These are phyloP conservation scores for Steinernema feltiae DNA, from an alignment of 1,140 invertebrate species.

Conservation along the genomic window DNA sequence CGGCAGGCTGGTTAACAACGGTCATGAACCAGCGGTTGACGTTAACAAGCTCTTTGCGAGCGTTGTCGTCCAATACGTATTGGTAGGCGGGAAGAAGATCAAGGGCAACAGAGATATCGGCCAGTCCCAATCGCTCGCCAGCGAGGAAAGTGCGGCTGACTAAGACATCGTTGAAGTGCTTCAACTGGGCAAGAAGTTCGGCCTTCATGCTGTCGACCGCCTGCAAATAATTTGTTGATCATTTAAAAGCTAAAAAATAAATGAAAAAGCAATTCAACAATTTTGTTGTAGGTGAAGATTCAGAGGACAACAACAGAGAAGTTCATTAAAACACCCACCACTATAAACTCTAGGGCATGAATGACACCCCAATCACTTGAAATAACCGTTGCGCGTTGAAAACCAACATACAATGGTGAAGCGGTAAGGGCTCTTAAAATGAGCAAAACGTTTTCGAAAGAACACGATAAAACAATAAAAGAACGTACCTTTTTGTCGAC, in stretches of 20 bases:
- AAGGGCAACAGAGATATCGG: slow-evolving; percentile 84
- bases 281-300: no score
- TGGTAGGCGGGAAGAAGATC: slow-evolving; percentile 79
- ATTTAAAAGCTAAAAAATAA: no score
- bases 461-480: slow-evolving; percentile 1
- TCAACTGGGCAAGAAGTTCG: slow-evolving; percentile 73
- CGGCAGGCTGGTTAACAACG: slow-evolving; percentile 79
- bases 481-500: slow-evolving; percentile 73
- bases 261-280: no score
- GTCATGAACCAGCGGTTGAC: slow-evolving; percentile 80
- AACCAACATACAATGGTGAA: not conserved
- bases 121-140: slow-evolving; percentile 83
- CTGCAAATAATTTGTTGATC: slow-evolving; percentile 41
- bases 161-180: slow-evolving; percentile 74
- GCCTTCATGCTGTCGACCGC: slow-evolving; percentile 68
- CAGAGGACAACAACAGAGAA: no score
- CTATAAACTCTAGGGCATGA: not conserved
- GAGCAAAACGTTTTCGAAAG: not conserved
- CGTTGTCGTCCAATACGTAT: slow-evolving; percentile 65
- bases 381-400: not conserved
- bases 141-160: slow-evolving; percentile 82
- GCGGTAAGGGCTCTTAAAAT: slow-evolving; percentile 5
- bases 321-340: no score
- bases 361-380: not conserved
- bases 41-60: slow-evolving; percentile 45